Evolutionary conservation across 2,113 vertebrate genomes (phyloP).

Genomic region (Heterochromis multidens): DNA sequence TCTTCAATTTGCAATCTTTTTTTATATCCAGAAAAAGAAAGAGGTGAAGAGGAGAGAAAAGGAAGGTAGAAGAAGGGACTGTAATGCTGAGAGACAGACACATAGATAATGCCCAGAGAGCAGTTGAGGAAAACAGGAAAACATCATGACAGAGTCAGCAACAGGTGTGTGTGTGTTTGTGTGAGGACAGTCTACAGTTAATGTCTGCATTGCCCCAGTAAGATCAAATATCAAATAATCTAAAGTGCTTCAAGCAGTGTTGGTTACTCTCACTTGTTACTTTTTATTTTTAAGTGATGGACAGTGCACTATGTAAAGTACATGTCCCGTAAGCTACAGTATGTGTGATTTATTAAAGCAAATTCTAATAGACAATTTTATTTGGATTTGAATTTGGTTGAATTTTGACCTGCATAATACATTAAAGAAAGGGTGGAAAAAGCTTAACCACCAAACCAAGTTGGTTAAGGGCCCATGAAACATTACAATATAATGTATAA

Average conservation of each 20-base stretch:
- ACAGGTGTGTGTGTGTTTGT: neutral
- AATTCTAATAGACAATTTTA: rapidly evolving
- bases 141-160: neutral
- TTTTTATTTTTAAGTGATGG: neutral
- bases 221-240: neutral
- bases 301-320: rapidly evolving
- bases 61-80: neutral
- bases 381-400: neutral
- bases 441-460: neutral
- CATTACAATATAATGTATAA: neutral
- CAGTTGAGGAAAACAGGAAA: neutral
- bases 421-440: rapidly evolving
- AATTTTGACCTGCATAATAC: neutral
- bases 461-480: neutral
- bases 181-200: neutral
- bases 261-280: neutral
- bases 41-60: neutral
- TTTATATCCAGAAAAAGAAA: neutral
- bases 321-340: neutral
- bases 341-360: neutral
- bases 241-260: rapidly evolving
- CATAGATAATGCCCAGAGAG: neutral
- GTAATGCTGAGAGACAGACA: neutral
- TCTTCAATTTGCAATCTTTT: rapidly evolving
- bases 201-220: neutral